phyloP scores from a whole-genome alignment of 2,888 invertebrate genomes.

The Eudasyphora cyanicolor region DNA sequence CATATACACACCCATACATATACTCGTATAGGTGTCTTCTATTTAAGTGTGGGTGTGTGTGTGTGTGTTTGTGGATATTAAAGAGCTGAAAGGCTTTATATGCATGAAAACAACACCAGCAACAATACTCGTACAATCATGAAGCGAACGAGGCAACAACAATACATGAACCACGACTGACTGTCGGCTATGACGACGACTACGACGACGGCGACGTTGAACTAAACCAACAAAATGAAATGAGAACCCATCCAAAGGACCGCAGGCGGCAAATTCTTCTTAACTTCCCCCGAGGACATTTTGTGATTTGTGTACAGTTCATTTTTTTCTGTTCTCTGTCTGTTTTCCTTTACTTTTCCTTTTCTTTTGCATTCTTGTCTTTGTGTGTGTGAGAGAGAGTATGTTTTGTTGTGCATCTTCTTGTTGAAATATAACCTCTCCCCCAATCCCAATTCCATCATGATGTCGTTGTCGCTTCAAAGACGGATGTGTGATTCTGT shows the following conservation, averaged over 20 bases:
- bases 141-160: conserved; percentile 44
- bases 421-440: neutral
- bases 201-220: conserved; percentile 48
- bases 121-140: too few relatives aligned
- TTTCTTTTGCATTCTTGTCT: too few relatives aligned
- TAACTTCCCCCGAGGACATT: conserved; percentile 76
- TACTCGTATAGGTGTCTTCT: conserved; percentile 3
- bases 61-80: conserved; percentile 48
- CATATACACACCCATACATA: too few relatives aligned
- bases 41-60: conserved; percentile 32
- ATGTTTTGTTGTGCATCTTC: conserved; percentile 5
- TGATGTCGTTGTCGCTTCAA: neutral
- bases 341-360: conserved; percentile 63
- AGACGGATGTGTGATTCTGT: conserved; percentile 7
- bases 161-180: conserved; percentile 44
- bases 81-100: conserved; percentile 60
- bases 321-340: conserved; percentile 67
- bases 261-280: conserved; percentile 77
- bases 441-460: neutral
- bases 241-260: conserved; percentile 74
- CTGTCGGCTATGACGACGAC: conserved; percentile 34
- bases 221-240: conserved; percentile 67
- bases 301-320: conserved; percentile 77
- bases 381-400: too few relatives aligned
- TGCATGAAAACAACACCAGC: conserved; percentile 41